Evolutionary conservation across 1,140 invertebrate species (phyloP).

Genomic region (Ectropis grisescens): DNA sequence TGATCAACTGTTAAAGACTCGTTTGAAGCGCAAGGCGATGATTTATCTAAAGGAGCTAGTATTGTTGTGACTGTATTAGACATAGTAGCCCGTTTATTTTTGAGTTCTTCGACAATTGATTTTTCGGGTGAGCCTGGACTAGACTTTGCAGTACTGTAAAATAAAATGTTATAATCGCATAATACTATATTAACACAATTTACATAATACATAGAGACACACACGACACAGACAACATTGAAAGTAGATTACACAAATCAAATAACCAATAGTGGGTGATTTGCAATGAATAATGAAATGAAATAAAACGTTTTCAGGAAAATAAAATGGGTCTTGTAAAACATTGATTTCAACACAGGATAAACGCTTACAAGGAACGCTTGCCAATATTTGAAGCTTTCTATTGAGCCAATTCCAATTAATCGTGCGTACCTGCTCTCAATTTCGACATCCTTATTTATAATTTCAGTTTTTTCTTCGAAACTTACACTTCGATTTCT

Average conservation of each 20-base stretch:
- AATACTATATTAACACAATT: too few species aligned
- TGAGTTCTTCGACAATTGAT: constrained; percentile 28
- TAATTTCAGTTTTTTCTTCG: constrained; percentile 68
- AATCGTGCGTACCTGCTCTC: constrained; percentile 37
- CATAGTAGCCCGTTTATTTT: constrained; percentile 32
- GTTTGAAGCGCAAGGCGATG: constrained; percentile 83
- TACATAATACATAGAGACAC: too few species aligned
- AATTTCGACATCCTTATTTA: constrained; percentile 33
- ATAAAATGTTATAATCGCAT: too few species aligned
- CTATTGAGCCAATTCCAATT: too few species aligned
- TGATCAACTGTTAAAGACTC: constrained; percentile 83
- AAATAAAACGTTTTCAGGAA: too few species aligned
- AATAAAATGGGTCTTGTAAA: too few species aligned
- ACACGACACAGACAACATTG: too few species aligned
- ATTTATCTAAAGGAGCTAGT: constrained; percentile 52
- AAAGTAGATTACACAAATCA: too few species aligned
- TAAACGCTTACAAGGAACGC: too few species aligned
- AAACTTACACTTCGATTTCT: constrained; percentile 79
- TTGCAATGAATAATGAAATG: constrained; percentile 1
- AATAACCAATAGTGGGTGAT: too few species aligned
- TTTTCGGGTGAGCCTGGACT: constrained; percentile 70
- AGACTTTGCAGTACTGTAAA: constrained; percentile 63
- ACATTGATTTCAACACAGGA: too few species aligned
- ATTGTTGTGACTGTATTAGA: constrained; percentile 40
- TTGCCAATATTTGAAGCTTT: too few species aligned